Evolutionary conservation across 2,797 vertebrate genomes (phyloP), one percentile per base, ranked within the genome.

Genomic region (Rhinophrynus dorsalis): DNA sequence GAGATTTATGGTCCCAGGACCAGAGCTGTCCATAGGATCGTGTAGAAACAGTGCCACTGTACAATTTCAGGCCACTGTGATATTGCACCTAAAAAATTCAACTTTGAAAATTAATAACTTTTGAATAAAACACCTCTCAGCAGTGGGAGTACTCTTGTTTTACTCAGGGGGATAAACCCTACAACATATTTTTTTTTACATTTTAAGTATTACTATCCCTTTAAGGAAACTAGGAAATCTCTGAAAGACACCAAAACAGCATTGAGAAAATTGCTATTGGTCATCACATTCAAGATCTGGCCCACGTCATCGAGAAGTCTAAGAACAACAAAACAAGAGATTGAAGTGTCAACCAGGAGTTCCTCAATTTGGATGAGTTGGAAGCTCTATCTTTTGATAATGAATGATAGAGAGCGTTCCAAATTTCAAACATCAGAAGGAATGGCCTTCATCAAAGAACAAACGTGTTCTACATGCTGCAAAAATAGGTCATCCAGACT

Each of bases 241-340:
- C 1, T 96, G 21, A 93, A 81, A 81, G 96, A 99, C 85, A 94
- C 0, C 95, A 95, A 72, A 97, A 90, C 6, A 96, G 96, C 1
- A 2, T 94, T 61, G 90, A 98, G 83, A 92, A 96, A 86, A 92
- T 98, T 88, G 80, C 92, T 65, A 89, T 99, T 2, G 96, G 94
- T 30, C 97, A 99, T 83, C 96, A 99, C 79, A 93, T 98, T 56
- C 87, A 90, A 2, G 94, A 98, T 72, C 82, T 93, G 27, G 94
- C 89, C 50, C 97, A 98, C 4, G 88, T 99, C 24, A 79, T 98
- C 59, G 89, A 90, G 77, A 95, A 90, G 78, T 94, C 92, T 59
- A 89, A 80, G 76, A 98, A 99, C 84, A 86, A 67, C 10, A 96
- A 82, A 79, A 96, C 96, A 2, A 95, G 97, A 42, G 89, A 95